phyloP scores from a whole-genome alignment of 2,888 invertebrate species.

The Strigamia maritima region DNA sequence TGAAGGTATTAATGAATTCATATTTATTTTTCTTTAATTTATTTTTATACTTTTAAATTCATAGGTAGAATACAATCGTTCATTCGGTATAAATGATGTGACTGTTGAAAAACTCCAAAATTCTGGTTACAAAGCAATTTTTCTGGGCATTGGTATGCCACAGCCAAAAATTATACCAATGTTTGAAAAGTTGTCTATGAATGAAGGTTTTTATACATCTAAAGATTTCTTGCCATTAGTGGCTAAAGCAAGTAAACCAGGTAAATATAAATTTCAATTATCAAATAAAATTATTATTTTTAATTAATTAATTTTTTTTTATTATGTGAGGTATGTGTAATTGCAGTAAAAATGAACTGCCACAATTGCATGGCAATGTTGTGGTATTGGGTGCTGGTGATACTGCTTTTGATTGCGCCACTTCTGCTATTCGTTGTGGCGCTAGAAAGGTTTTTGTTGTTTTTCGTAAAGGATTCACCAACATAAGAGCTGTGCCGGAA shows the following conservation, averaged over 20 bases:
- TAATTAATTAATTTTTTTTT: not conserved
- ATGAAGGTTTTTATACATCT: constrained; percentile 91
- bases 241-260: constrained; percentile 81
- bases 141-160: constrained; percentile 66
- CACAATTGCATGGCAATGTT: constrained; percentile 73
- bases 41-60: not conserved
- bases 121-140: constrained; percentile 72
- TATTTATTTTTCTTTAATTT: constrained; percentile 34
- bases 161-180: constrained; percentile 78
- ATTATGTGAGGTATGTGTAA: constrained; percentile 66
- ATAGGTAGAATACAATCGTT: constrained; percentile 63
- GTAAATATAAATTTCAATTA: constrained; percentile 51
- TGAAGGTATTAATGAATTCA: constrained; percentile 62
- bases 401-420: constrained; percentile 99
- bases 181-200: constrained; percentile 68
- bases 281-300: not conserved
- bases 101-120: constrained; percentile 67
- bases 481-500: constrained; percentile 95
- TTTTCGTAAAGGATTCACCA: constrained; percentile 89
- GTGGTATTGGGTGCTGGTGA: constrained; percentile 96
- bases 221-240: constrained; percentile 89
- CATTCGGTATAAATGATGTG: constrained; percentile 68
- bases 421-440: constrained; percentile 92
- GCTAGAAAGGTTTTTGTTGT: constrained; percentile 87
- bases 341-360: constrained; percentile 65